phyloP scores from a whole-genome alignment of 2,888 invertebrate species.

The Acrobasis suavella region DNA sequence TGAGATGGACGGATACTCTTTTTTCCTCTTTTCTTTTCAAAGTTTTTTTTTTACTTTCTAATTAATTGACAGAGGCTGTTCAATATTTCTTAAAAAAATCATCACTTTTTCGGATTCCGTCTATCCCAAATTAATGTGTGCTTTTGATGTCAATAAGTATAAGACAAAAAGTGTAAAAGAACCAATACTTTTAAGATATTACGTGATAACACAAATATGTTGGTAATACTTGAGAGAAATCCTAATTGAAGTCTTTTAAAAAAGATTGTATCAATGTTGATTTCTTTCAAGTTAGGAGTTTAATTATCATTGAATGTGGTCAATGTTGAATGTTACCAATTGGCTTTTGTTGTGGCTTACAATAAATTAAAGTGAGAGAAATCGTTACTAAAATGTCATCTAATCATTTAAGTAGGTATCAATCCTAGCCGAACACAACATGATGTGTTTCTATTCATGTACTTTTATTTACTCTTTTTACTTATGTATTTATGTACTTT shows the following conservation, averaged over 20 bases:
- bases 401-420: background rate
- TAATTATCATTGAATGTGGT: slow-evolving; percentile 25
- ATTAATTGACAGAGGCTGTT: background rate
- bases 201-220: background rate
- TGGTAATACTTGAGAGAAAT: slow-evolving; percentile 9
- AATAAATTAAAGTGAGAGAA: background rate
- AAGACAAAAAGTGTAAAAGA: background rate
- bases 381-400: background rate
- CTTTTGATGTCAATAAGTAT: slow-evolving; percentile 9
- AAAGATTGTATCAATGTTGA: background rate
- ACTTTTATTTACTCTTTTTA: background rate
- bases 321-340: slow-evolving; percentile 10
- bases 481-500: background rate
- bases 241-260: background rate
- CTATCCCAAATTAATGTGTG: background rate
- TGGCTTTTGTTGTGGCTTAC: slow-evolving; percentile 14
- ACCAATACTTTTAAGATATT: background rate
- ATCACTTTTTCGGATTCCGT: slow-evolving; percentile 2
- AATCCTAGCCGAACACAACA: background rate
- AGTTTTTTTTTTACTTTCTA: background rate
- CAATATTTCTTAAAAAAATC: background rate
- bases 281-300: slow-evolving; percentile 21
- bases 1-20: slow-evolving; percentile 9
- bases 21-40: background rate
- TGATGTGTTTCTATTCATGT: background rate